These are phyloP conservation scores for Varanus komodoensis DNA, from an alignment of 2,113 vertebrate species.

Conservation along the genomic window DNA sequence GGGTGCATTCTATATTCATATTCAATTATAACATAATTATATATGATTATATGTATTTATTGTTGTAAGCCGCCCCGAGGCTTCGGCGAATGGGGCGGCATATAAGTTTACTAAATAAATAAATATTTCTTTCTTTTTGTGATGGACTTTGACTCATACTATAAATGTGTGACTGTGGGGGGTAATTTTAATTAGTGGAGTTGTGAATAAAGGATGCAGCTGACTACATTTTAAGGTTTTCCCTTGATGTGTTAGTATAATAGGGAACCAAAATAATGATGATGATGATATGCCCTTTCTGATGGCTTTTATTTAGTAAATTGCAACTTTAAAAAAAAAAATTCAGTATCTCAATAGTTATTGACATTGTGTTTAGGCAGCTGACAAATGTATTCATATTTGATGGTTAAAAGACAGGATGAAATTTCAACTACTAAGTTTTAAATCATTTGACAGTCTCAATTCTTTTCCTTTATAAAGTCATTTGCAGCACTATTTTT, in stretches of 20 bases:
- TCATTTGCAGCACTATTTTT: conserved; percentile 33
- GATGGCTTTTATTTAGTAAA: neutral
- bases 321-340: too few species aligned
- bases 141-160: too few species aligned
- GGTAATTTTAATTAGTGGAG: neutral
- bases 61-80: too few species aligned
- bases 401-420: neutral
- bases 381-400: neutral
- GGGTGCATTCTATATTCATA: too few species aligned
- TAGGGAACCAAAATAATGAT: neutral
- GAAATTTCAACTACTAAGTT: neutral
- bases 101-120: too few species aligned
- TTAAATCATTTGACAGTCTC: too few species aligned
- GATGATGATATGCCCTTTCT: neutral
- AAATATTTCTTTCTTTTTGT: too few species aligned
- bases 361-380: neutral
- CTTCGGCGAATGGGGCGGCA: too few species aligned
- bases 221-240: neutral
- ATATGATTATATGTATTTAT: too few species aligned
- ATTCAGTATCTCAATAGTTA: neutral
- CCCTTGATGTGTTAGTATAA: neutral
- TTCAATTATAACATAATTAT: too few species aligned
- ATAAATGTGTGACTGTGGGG: neutral
- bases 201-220: too few species aligned
- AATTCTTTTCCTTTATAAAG: conserved; percentile 43